Evolutionary conservation across 2,797 vertebrate species (phyloP).

Genomic region (Macroramphosus scolopax): DNA sequence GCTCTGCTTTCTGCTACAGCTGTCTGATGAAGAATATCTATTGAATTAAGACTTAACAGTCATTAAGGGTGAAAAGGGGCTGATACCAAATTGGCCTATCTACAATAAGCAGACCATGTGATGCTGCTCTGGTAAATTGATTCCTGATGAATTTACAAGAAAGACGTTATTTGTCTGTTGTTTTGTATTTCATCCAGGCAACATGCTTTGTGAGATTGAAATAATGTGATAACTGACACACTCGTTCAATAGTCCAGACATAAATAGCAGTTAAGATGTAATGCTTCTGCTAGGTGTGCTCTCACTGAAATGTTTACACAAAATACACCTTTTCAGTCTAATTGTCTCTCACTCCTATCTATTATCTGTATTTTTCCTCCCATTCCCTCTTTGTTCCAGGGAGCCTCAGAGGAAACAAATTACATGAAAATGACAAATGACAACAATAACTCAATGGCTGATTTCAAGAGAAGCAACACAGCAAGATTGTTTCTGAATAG

Average conservation of each 20-base stretch:
- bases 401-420: constrained; percentile 80
- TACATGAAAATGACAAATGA: constrained; percentile 72
- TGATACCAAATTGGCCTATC: constrained; percentile 33
- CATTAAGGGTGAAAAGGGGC: constrained; percentile 28
- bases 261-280: constrained; percentile 63
- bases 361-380: constrained; percentile 53
- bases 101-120: constrained; percentile 26
- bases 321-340: constrained; percentile 63
- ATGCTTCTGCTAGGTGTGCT: constrained; percentile 35
- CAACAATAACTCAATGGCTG: constrained; percentile 68
- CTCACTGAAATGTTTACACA: constrained; percentile 59
- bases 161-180: constrained; percentile 46
- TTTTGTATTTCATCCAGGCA: constrained; percentile 24
- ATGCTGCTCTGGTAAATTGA: constrained; percentile 40
- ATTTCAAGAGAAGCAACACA: constrained; percentile 70
- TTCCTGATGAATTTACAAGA: constrained; percentile 39
- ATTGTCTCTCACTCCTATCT: constrained; percentile 58
- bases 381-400: constrained; percentile 61
- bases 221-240: constrained; percentile 59
- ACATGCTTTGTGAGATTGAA: constrained; percentile 42
- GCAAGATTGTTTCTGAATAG: constrained; percentile 65
- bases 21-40: constrained; percentile 26
- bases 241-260: constrained; percentile 57
- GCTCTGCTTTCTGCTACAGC: constrained; percentile 28
- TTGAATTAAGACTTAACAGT: constrained; percentile 29